phyloP scores from a whole-genome alignment of 2,888 invertebrate species.

The Scaptomyza polygonia region DNA sequence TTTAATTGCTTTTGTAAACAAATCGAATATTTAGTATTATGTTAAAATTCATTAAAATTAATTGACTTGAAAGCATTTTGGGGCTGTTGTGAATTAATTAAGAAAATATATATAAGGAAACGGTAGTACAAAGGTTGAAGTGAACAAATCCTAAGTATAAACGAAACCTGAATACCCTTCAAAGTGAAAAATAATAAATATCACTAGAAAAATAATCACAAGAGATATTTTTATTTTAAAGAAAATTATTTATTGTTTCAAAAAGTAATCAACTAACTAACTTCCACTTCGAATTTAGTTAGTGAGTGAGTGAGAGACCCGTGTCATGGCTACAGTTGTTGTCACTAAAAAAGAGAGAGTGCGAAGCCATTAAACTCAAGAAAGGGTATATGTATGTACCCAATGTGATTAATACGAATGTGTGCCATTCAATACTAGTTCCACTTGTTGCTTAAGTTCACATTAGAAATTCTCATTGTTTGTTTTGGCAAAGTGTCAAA shows the following conservation, averaged over 20 bases:
- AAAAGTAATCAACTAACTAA: no score
- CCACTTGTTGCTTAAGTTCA: constrained; percentile 25
- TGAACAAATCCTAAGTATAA: no score
- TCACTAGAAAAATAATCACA: no score
- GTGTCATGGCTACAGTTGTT: constrained; percentile 63
- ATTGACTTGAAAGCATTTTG: neutral
- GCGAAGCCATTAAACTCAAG: constrained; percentile 27
- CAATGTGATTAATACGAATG: neutral
- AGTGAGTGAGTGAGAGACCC: constrained; percentile 21
- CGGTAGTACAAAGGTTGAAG: neutral
- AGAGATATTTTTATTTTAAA: no score
- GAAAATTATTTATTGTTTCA: no score
- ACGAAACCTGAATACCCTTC: neutral
- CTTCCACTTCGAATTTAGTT: no score
- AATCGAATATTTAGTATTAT: neutral
- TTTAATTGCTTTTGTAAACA: neutral
- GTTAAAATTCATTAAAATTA: neutral
- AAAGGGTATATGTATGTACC: neutral
- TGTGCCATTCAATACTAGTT: constrained; percentile 4
- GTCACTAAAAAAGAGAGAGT: constrained; percentile 21
- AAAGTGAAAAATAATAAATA: neutral
- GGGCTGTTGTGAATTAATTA: neutral
- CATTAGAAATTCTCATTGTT: constrained; percentile 14
- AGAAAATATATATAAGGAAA: neutral
- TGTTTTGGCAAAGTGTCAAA: constrained; percentile 78